Percentiles rank a stretch among this genome's conserved stretches.
Conservation (phyloP, 1,140 invertebrate genomes). For the Leguminivora glycinivorella region DNA sequence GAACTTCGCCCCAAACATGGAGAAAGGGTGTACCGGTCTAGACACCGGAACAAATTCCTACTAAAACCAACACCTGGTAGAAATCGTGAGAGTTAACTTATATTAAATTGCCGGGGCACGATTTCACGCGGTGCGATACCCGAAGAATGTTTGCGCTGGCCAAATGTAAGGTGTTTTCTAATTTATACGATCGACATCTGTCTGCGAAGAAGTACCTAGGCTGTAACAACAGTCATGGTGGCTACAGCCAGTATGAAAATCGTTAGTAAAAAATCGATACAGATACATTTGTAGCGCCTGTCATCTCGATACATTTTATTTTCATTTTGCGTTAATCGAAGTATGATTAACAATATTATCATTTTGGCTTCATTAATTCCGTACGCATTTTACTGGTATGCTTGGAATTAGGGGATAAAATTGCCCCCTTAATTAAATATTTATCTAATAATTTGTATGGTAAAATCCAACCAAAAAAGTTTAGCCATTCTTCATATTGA, state of each 20-base stretch:
- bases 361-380: too few species aligned
- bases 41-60: background rate
- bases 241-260: too few species aligned
- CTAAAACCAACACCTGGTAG: background rate
- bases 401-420: too few species aligned
- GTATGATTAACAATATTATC: too few species aligned
- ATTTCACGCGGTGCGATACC: slow-evolving; percentile 5
- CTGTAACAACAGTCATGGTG: too few species aligned
- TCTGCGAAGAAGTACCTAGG: background rate
- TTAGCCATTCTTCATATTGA: background rate
- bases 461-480: too few species aligned
- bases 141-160: background rate
- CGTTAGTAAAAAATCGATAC: too few species aligned
- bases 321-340: too few species aligned
- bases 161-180: slow-evolving; percentile 8
- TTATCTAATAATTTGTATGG: background rate
- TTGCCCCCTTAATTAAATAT: too few species aligned
- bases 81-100: slow-evolving; percentile 12
- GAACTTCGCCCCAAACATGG: background rate
- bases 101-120: background rate
- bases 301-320: too few species aligned
- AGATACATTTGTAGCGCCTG: too few species aligned
- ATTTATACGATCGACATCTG: background rate
- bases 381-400: too few species aligned
- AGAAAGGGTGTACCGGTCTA: background rate